These are phyloP conservation scores for Cynopterus brachyotis DNA, from an alignment of 2,113 vertebrate genomes.

Conservation along the genomic window DNA sequence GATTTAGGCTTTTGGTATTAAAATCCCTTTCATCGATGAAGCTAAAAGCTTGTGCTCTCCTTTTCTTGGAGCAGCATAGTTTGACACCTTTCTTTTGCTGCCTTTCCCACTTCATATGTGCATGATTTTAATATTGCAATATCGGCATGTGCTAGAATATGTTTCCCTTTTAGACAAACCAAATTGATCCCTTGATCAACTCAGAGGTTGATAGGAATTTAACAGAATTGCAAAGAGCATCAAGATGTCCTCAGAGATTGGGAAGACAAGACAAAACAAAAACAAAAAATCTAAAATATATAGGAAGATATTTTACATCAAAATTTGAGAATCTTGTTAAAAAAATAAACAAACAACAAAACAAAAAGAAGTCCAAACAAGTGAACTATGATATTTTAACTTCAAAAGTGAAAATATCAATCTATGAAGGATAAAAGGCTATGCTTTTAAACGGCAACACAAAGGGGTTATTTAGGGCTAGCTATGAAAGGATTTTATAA, in stretches of 20 bases:
- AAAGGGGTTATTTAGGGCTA: not conserved
- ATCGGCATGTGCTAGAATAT: not conserved
- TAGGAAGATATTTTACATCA: not conserved
- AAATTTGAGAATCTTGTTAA: conserved; percentile 26
- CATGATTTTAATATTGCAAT: not conserved
- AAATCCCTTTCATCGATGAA: not conserved
- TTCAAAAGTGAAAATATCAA: not conserved
- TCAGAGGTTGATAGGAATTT: not conserved
- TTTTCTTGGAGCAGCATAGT: not conserved
- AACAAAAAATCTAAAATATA: not conserved
- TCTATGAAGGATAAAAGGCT: not conserved
- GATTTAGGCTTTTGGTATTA: not conserved
- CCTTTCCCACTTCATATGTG: conserved; percentile 11
- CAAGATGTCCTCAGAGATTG: not conserved
- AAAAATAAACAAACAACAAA: not conserved
- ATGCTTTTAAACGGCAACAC: conserved; percentile 15
- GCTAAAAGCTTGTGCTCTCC: not conserved
- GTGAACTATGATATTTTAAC: not conserved
- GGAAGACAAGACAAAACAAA: conserved; percentile 36
- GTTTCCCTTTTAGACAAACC: not conserved
- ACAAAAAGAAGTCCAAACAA: not conserved
- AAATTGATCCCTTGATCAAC: not conserved
- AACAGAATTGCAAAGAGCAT: not conserved
- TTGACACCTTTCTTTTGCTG: not conserved
- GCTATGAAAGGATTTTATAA: not conserved